These are phyloP conservation scores for Antitype chi DNA, from an alignment of 2,888 invertebrate species.

Conservation along the genomic window DNA sequence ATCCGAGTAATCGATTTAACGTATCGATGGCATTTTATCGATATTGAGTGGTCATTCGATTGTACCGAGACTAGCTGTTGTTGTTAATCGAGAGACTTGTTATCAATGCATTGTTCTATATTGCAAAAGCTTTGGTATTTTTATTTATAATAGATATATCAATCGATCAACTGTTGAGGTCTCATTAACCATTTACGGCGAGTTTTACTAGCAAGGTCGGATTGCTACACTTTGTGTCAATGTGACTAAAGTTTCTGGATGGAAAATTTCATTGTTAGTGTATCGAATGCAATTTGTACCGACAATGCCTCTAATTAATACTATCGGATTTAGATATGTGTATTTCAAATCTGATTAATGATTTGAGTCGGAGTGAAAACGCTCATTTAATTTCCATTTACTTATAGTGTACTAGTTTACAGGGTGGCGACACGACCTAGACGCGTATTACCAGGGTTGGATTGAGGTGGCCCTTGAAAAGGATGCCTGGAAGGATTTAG, in stretches of 20 bases:
- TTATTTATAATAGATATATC: slow-evolving; percentile 38
- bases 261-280: slow-evolving; percentile 35
- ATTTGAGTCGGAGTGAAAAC: background rate
- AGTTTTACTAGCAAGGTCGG: slow-evolving; percentile 51
- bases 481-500: no score
- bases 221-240: slow-evolving; percentile 41
- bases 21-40: slow-evolving; percentile 49
- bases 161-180: slow-evolving; percentile 47
- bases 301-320: slow-evolving; percentile 27
- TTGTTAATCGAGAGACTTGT: slow-evolving; percentile 33
- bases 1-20: slow-evolving; percentile 45
- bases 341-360: slow-evolving; percentile 7
- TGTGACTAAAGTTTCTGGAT: slow-evolving; percentile 33
- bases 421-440: no score
- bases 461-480: no score
- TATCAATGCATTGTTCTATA: slow-evolving; percentile 39
- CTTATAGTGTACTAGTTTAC: background rate
- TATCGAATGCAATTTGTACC: slow-evolving; percentile 29
- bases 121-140: slow-evolving; percentile 48
- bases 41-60: slow-evolving; percentile 30
- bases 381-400: background rate
- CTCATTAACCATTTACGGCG: slow-evolving; percentile 48
- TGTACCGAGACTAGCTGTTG: slow-evolving; percentile 41
- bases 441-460: no score
- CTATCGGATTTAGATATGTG: background rate